Evolutionary conservation across 2,888 invertebrate species (phyloP), one percentile per base, ranked within the genome.

Genomic region (Eremobia ochroleuca): DNA sequence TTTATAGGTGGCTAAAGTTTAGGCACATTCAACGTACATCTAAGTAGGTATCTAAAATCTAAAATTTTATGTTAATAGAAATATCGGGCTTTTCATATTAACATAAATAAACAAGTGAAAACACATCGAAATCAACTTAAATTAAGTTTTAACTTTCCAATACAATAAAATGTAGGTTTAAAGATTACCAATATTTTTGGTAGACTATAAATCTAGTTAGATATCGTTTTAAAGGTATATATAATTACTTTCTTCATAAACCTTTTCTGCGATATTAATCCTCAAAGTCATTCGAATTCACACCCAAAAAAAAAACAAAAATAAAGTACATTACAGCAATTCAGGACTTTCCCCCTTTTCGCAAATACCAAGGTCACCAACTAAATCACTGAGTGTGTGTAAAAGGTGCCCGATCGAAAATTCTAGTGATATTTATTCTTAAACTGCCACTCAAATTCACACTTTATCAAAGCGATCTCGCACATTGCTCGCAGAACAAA

Each of bases 341-440:
- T 3, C 34, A 34, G 34, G n/a, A 34, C n/a, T n/a, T 18, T 37
- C 34, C 34, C 18, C 18, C n/a, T 58, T 68, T 55, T 58, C 9
- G 4, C n/a, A 34, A 5, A 61, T 82, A 18, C 8, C 64, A 75
- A 81, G 37, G 89, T 46, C 46, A 79, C 70, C 65, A 13, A 67
- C 31, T 70, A 85, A 88, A 86, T 79, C 68, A 88, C 90, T 90
- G 91, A 90, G 87, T 88, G 77, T 85, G 87, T 87, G 82, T 85
- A 85, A 88, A 88, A 81, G 89, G 85, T 86, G 84, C 83, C 74
- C 89, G 76, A 89, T 90, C 88, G 88, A 89, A 88, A 80, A 64
- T 31, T 34, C 9, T 9, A 61, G 9, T 61, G 31, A 21, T 21
- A 21, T 31, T 31, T 8, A 9, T 9, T 31, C 21, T 21, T 31